These are phyloP conservation scores for Marronus borbonicus DNA, from an alignment of 2,888 invertebrate genomes.

Conservation along the genomic window DNA sequence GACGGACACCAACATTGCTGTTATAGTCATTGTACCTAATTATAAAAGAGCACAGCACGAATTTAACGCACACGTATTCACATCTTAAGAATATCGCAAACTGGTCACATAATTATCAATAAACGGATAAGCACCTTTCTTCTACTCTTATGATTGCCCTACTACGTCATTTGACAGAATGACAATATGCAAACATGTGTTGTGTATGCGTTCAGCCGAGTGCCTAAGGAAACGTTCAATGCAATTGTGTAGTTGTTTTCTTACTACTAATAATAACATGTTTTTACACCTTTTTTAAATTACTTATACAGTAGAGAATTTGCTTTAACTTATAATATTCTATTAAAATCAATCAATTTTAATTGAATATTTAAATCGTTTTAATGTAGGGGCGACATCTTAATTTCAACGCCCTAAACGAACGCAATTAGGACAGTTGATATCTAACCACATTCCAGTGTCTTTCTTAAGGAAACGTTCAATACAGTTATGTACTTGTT, in stretches of 20 bases:
- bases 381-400: not conserved
- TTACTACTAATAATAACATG: no score
- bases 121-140: constrained; percentile 40
- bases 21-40: constrained; percentile 68
- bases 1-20: constrained; percentile 78
- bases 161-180: constrained; percentile 50
- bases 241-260: no score
- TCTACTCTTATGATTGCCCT: constrained; percentile 28
- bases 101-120: constrained; percentile 47
- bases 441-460: no score
- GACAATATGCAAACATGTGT: not conserved
- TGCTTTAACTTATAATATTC: no score
- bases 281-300: no score
- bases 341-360: no score
- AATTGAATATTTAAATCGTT: no score
- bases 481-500: no score
- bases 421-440: no score
- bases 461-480: not conserved
- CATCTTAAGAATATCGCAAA: constrained; percentile 48
- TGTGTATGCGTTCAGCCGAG: not conserved
- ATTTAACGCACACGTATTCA: constrained; percentile 47
- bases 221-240: not conserved
- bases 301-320: no score
- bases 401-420: not conserved
- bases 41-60: constrained; percentile 30